Percentiles rank a stretch among this genome's conserved stretches.
Evolutionary conservation across 2,888 invertebrate genomes (phyloP).

Genomic region (Caradrina kadenii): DNA sequence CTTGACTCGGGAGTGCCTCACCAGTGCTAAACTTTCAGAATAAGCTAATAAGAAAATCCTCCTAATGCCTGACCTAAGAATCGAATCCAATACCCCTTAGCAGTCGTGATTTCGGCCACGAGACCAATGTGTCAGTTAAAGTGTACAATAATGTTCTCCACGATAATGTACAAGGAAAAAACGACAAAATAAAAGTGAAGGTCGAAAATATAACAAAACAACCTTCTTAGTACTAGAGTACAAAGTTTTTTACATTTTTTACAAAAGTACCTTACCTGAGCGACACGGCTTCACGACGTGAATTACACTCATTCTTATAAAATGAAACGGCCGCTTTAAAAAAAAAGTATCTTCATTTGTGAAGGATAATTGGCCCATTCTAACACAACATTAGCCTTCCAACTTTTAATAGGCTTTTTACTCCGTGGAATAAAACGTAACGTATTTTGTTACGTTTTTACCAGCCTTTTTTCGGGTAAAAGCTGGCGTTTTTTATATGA

Average conservation of each 20-base stretch:
- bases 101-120: too few species aligned
- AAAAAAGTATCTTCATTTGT: conserved; percentile 69
- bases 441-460: conserved; percentile 61
- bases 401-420: conserved; percentile 70
- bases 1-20: too few species aligned
- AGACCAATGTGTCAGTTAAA: too few species aligned
- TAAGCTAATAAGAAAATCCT: too few species aligned
- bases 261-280: conserved; percentile 46
- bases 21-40: too few species aligned
- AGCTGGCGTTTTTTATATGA: conserved; percentile 45
- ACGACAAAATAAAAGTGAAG: conserved; percentile 1
- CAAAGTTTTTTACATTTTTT: conserved; percentile 38
- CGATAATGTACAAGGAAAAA: background rate
- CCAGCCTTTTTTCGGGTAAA: conserved; percentile 42
- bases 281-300: conserved; percentile 34
- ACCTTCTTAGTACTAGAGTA: background rate
- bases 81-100: too few species aligned
- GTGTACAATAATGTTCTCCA: too few species aligned
- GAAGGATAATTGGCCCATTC: conserved; percentile 69
- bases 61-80: too few species aligned
- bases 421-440: conserved; percentile 60
- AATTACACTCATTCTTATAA: conserved; percentile 62
- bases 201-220: conserved; percentile 7
- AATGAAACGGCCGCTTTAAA: conserved; percentile 57
- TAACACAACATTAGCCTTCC: conserved; percentile 69